phyloP scores from a whole-genome alignment of 2,797 vertebrate species.

The Pangasius mekongensis region DNA sequence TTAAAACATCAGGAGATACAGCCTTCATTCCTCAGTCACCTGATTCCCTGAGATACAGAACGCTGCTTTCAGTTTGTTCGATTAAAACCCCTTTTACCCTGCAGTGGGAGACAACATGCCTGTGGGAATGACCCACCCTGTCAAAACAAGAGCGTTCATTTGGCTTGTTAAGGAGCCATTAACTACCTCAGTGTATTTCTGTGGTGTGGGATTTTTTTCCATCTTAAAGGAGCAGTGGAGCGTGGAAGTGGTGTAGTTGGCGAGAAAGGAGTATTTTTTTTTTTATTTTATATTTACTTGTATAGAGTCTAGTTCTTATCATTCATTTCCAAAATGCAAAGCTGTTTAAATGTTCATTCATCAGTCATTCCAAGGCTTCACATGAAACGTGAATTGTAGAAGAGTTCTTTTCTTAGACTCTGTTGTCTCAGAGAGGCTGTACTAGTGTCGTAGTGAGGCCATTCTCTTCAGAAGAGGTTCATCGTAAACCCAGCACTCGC shows the following conservation, averaged over 20 bases:
- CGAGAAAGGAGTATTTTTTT: constrained; percentile 68
- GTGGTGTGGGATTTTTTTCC: constrained; percentile 57
- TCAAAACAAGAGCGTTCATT: constrained; percentile 53
- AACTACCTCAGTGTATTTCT: constrained; percentile 55
- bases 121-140: constrained; percentile 33
- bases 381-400: constrained; percentile 75
- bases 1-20: constrained; percentile 73
- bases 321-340: constrained; percentile 75
- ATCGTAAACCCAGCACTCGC: constrained; percentile 98
- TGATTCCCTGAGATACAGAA: constrained; percentile 99
- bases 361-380: constrained; percentile 79
- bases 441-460: constrained; percentile 82
- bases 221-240: constrained; percentile 57
- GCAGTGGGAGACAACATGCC: constrained; percentile 15
- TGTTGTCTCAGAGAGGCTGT: constrained; percentile 60
- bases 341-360: constrained; percentile 75
- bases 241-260: constrained; percentile 65
- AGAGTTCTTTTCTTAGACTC: constrained; percentile 82
- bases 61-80: constrained; percentile 77
- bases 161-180: constrained; percentile 57
- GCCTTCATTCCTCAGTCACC: constrained; percentile 85
- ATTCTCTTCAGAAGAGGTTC: constrained; percentile 94
- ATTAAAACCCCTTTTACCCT: constrained; percentile 62
- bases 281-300: constrained; percentile 63
- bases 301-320: constrained; percentile 71